Evolutionary conservation across 2,797 vertebrate species (phyloP).

Genomic region (Ataeniobius toweri): DNA sequence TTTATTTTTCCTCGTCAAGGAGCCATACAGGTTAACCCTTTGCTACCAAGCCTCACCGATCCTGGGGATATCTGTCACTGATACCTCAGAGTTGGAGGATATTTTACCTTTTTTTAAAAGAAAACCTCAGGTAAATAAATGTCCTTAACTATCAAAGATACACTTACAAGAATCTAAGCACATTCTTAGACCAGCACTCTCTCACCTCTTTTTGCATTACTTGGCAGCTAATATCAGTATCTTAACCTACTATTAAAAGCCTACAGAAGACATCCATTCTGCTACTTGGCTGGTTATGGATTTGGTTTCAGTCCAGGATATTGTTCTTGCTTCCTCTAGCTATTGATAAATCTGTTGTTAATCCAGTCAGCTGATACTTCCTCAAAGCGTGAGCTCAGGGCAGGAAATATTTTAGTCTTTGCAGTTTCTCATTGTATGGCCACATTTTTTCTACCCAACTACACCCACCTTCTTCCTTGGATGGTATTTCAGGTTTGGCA

Average conservation of each 20-base stretch:
- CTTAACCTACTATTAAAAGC: not conserved
- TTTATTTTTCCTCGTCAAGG: conserved; percentile 12
- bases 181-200: too few relatives aligned
- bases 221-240: not conserved
- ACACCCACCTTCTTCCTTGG: not conserved
- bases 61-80: not conserved
- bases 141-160: too few relatives aligned
- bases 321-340: not conserved
- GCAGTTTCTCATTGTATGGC: not conserved
- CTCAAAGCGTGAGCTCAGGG: too few relatives aligned
- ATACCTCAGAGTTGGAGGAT: not conserved
- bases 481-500: not conserved
- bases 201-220: not conserved
- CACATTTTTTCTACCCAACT: not conserved
- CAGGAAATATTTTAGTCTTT: not conserved
- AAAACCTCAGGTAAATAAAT: not conserved
- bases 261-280: not conserved
- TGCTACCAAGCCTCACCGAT: not conserved
- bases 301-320: not conserved
- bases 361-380: not conserved
- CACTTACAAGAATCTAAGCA: too few relatives aligned
- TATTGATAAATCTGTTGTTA: not conserved
- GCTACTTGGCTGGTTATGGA: not conserved
- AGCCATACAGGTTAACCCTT: not conserved
- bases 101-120: not conserved